Evolutionary conservation across 2,113 vertebrate species (phyloP).

Genomic region (Cairina moschata): DNA sequence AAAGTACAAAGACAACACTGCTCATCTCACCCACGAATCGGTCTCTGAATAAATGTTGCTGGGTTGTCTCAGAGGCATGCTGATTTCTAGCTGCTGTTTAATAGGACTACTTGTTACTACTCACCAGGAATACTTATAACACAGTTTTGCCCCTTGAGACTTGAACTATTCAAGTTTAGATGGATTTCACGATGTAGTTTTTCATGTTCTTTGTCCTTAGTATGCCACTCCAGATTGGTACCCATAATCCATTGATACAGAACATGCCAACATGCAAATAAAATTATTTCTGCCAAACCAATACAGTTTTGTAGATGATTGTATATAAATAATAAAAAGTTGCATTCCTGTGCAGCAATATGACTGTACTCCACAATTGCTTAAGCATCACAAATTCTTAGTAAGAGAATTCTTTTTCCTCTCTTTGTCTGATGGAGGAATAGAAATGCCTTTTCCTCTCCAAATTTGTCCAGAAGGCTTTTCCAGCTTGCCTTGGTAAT

Average conservation of each 20-base stretch:
- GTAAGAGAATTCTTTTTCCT: not conserved
- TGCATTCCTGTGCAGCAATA: not conserved
- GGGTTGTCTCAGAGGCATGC: slow-evolving; percentile 24
- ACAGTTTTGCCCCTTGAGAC: slow-evolving; percentile 37
- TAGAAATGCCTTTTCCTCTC: not conserved
- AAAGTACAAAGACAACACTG: slow-evolving; percentile 35
- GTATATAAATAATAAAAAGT: not conserved
- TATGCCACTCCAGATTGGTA: not conserved
- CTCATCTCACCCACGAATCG: slow-evolving; percentile 26
- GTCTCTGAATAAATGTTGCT: slow-evolving; percentile 35
- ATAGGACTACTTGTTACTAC: slow-evolving; percentile 43
- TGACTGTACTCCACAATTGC: not conserved
- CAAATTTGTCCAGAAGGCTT: not conserved
- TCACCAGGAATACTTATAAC: slow-evolving; percentile 49
- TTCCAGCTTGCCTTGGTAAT: slow-evolving; percentile 28
- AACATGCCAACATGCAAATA: not conserved
- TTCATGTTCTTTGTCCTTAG: slow-evolving; percentile 36
- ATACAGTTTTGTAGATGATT: not conserved
- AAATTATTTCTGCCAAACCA: slow-evolving; percentile 12
- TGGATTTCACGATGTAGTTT: slow-evolving; percentile 26
- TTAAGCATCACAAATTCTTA: not conserved
- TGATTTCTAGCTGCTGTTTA: slow-evolving; percentile 60
- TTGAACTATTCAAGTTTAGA: slow-evolving; percentile 39
- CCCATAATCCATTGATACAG: not conserved
- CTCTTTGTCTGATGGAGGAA: not conserved